phyloP scores from a whole-genome alignment of 2,797 vertebrate genomes.

The Phyllotis vaccarum region DNA sequence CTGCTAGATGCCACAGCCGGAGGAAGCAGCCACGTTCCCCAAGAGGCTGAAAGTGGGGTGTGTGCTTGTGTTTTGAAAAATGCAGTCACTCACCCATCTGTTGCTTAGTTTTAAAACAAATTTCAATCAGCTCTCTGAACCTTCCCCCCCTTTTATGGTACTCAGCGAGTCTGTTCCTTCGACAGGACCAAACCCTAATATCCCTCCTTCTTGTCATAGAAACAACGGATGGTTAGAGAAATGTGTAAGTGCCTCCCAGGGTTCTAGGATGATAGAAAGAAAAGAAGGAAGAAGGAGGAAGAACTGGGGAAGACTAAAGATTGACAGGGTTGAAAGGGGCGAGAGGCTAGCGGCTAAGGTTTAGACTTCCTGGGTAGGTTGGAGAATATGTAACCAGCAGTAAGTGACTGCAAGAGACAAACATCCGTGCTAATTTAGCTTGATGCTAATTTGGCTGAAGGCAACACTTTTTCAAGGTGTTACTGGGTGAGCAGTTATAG shows the following conservation, averaged over 20 bases:
- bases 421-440: not conserved
- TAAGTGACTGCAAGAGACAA: not conserved
- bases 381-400: not conserved
- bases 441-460: not conserved
- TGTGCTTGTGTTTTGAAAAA: constrained; percentile 9
- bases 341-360: not conserved
- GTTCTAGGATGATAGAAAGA: not conserved
- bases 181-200: not conserved
- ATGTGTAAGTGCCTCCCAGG: not conserved
- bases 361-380: not conserved
- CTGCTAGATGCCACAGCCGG: constrained; percentile 37
- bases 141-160: not conserved
- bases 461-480: not conserved
- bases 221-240: not conserved
- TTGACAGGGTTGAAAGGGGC: not conserved
- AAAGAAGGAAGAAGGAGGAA: not conserved
- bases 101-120: constrained; percentile 60
- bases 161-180: not conserved
- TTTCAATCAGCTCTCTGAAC: constrained; percentile 19
- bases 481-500: not conserved
- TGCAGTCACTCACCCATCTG: constrained; percentile 19
- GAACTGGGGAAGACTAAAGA: not conserved
- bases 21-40: constrained; percentile 39
- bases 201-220: not conserved
- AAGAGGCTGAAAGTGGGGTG: not conserved